These are phyloP conservation scores for Platysternon megacephalum DNA, from an alignment of 2,113 vertebrate genomes.

Conservation along the genomic window DNA sequence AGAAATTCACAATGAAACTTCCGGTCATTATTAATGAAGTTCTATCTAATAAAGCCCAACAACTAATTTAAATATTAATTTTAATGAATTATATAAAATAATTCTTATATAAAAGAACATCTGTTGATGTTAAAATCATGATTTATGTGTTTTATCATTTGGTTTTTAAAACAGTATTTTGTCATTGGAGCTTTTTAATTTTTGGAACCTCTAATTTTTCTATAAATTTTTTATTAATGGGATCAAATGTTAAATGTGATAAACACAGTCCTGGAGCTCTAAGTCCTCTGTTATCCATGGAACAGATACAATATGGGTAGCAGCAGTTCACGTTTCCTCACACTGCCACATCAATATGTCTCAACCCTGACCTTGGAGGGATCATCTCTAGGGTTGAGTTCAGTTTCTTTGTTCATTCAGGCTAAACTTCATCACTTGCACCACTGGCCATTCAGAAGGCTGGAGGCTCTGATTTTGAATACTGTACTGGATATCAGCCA, in stretches of 20 bases:
- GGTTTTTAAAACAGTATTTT: not conserved
- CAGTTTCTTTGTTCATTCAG: not conserved
- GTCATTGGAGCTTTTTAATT: not conserved
- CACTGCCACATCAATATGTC: not conserved
- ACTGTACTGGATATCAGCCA: not conserved
- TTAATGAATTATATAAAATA: not conserved
- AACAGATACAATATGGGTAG: not conserved
- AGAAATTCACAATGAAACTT: not conserved
- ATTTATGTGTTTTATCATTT: not conserved
- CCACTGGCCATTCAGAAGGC: fast-evolving
- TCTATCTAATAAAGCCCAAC: not conserved
- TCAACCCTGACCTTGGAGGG: fast-evolving
- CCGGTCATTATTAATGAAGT: not conserved
- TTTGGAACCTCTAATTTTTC: not conserved
- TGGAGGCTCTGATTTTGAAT: fast-evolving
- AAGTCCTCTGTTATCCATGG: not conserved
- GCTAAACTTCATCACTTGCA: not conserved
- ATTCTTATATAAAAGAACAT: too few species aligned
- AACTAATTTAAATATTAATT: not conserved
- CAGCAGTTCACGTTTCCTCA: not conserved
- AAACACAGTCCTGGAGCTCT: not conserved
- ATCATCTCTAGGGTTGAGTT: not conserved
- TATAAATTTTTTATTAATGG: not conserved
- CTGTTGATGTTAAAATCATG: not conserved
- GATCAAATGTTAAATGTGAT: not conserved